phyloP scores from a whole-genome alignment of 2,797 vertebrate genomes.

The Crenuchus spilurus region DNA sequence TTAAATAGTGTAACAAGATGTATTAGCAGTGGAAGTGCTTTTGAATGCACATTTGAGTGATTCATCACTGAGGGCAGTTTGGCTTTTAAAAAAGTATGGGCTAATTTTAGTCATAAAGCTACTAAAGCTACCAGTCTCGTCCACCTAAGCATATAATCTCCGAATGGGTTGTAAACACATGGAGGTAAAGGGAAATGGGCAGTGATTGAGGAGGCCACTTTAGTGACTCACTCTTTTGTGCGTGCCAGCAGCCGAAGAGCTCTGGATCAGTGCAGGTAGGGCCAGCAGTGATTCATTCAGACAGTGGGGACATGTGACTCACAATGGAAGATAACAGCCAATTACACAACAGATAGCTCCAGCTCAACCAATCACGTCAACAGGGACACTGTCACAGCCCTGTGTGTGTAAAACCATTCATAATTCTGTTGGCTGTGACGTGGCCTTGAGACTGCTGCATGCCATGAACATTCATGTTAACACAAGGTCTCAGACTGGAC shows the following conservation, averaged over 20 bases:
- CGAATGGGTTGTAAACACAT: not conserved
- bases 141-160: slow-evolving; percentile 7
- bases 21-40: not conserved
- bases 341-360: slow-evolving; percentile 20
- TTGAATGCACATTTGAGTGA: slow-evolving; percentile 2
- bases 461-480: not conserved
- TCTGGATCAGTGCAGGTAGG: slow-evolving; percentile 19
- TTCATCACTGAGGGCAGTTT: not conserved
- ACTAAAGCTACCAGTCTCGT: not conserved
- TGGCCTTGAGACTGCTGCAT: not conserved
- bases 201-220: slow-evolving; percentile 14
- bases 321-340: slow-evolving; percentile 27
- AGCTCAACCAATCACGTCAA: slow-evolving; percentile 17
- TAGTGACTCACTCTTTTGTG: slow-evolving; percentile 27
- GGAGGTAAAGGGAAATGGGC: slow-evolving; percentile 19
- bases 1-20: not conserved
- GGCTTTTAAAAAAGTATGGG: not conserved
- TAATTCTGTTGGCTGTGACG: slow-evolving; percentile 11
- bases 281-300: slow-evolving; percentile 35
- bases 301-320: slow-evolving; percentile 27
- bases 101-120: slow-evolving; percentile 1
- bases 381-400: not conserved
- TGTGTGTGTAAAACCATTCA: slow-evolving; percentile 14
- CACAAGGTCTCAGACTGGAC: not conserved
- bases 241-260: slow-evolving; percentile 15